Conservation (phyloP, 2,888 invertebrate species). For the Microdon myrmicae region DNA sequence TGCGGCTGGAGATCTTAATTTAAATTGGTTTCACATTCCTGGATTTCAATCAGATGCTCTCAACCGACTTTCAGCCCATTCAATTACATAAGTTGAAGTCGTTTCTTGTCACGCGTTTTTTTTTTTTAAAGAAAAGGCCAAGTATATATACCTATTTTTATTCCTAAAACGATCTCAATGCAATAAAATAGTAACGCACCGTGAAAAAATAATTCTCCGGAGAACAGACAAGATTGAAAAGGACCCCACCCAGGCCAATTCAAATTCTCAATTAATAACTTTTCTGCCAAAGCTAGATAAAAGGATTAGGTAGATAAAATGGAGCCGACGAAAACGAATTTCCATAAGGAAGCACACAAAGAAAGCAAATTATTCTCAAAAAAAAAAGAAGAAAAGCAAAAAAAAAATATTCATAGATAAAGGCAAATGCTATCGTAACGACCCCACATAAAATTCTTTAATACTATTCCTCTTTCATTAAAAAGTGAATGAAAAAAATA, state of each 20-base stretch:
- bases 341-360: constrained; percentile 21
- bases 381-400: constrained; percentile 8
- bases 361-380: constrained; percentile 28
- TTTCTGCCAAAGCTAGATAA: constrained; percentile 34
- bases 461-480: constrained; percentile 34
- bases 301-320: constrained; percentile 41
- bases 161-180: no score
- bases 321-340: constrained; percentile 31
- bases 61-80: no score
- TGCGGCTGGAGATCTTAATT: no score
- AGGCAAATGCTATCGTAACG: constrained; percentile 16
- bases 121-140: no score
- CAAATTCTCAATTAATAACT: constrained; percentile 11
- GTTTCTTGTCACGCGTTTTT: no score
- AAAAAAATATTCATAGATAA: constrained; percentile 25
- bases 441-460: constrained; percentile 42
- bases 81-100: no score
- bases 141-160: no score
- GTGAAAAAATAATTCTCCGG: constrained; percentile 12
- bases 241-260: background rate
- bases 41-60: no score
- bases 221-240: constrained; percentile 6
- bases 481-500: constrained; percentile 16
- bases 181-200: no score
- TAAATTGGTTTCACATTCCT: no score